Percentiles rank a stretch among this genome's conserved stretches.
These are phyloP conservation scores for Nymphalis io DNA, from an alignment of 1,140 invertebrate genomes.

Conservation along the genomic window DNA sequence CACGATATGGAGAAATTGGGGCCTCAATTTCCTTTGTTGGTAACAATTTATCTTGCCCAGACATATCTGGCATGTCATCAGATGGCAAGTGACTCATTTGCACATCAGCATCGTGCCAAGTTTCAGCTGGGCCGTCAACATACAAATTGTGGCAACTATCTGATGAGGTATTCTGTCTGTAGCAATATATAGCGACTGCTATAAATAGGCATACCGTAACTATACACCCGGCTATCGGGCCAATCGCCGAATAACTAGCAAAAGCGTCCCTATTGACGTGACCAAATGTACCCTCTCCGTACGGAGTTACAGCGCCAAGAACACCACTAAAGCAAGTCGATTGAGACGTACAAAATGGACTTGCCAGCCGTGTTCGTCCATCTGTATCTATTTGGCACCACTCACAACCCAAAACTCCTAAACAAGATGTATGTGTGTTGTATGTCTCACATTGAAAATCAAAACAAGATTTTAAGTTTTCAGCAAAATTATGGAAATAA, in stretches of 20 bases:
- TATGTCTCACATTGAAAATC: slow-evolving; percentile 91
- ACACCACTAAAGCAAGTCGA: slow-evolving; percentile 92
- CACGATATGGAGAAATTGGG: slow-evolving; percentile 92
- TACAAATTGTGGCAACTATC: slow-evolving; percentile 80
- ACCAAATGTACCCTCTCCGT: slow-evolving; percentile 85
- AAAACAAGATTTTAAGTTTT: slow-evolving; percentile 83
- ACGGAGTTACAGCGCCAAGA: slow-evolving; percentile 90
- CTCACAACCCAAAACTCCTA: slow-evolving; percentile 93
- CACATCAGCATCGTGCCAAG: slow-evolving; percentile 75
- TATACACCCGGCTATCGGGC: slow-evolving; percentile 83
- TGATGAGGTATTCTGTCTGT: slow-evolving; percentile 83
- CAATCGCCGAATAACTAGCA: slow-evolving; percentile 83
- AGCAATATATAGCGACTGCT: slow-evolving; percentile 84
- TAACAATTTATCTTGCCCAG: slow-evolving; percentile 83
- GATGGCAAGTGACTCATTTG: slow-evolving; percentile 74
- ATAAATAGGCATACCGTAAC: slow-evolving; percentile 83
- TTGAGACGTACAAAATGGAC: slow-evolving; percentile 90
- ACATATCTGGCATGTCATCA: slow-evolving; percentile 73
- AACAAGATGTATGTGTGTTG: slow-evolving; percentile 86
- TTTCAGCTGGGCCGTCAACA: slow-evolving; percentile 78
- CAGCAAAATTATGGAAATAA: slow-evolving; percentile 77
- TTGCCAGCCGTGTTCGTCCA: slow-evolving; percentile 83
- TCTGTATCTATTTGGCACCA: slow-evolving; percentile 93
- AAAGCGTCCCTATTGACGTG: slow-evolving; percentile 79
- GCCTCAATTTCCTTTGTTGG: slow-evolving; percentile 82